Base-by-base conservation (phyloP, 2,113 vertebrate species). In the Miniopterus natalensis region DNA sequence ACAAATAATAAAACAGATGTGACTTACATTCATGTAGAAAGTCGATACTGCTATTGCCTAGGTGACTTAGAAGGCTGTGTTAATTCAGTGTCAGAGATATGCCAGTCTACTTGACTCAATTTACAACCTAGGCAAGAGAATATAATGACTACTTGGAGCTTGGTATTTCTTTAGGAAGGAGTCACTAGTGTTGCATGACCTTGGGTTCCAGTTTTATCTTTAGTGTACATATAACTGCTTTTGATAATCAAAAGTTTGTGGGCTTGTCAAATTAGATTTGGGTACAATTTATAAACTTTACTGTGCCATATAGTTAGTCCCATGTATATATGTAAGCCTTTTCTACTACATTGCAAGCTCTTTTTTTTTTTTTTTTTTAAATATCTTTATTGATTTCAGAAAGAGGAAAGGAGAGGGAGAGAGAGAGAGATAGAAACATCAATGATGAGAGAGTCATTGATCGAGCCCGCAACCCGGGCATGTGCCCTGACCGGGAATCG, bases 191-290 rank as follows among this genome's bases (percentile, higher is more conserved):
- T 20, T 66, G 40, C 13, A 23, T 61, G 42, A 80, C 71, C 85
- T 80, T 86, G 66, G n/a, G 29, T 90, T 86, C 25, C 42, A n/a
- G 18, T 59, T 91, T 95, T 90, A 68, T 68, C 36, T 93, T 86
- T 86, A 83, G 59, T 80, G 79, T 6, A 5, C 81, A 6, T 68
- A 9, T 81, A 85, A 85, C 18, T 25, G 13, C 20, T 65, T 51
- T 87, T 45, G 55, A 66, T 66, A 84, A 84, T 73, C 53, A 88
- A n/a, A 78, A 6, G 14, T 84, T 83, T 96, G 40, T 63, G 68
- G 45, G 21, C 70, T 70, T 84, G n/a, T 86, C 49, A 78, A 27
- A 89, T 83, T 91, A 59, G 55, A 94, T 93, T 79, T 42, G 12
- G 15, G 20, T 84, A 84, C 29, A 84, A 61, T 29, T 84, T 84